These are phyloP conservation scores for Peromyscus leucopus DNA, from an alignment of 2,113 vertebrate genomes.

Conservation along the genomic window DNA sequence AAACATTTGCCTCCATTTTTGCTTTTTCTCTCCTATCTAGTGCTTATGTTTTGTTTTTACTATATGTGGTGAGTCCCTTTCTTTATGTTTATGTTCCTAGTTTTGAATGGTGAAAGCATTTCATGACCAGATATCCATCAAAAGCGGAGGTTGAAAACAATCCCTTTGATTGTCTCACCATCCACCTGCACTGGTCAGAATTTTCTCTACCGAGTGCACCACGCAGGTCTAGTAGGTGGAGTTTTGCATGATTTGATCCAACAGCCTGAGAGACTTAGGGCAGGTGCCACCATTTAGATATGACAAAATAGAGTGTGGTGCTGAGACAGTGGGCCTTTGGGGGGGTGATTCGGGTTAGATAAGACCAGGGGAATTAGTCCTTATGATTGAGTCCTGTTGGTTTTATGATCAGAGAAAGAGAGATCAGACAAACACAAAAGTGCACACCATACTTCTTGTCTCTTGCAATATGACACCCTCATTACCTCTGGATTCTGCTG, in stretches of 20 bases:
- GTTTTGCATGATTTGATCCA: not conserved
- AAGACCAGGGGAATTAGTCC: not conserved
- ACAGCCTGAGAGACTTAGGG: not conserved
- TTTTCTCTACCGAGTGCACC: not conserved
- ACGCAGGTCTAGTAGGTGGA: not conserved
- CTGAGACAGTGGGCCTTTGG: not conserved
- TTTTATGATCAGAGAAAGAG: not conserved
- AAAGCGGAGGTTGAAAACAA: not conserved
- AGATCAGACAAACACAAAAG: not conserved
- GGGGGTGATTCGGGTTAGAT: not conserved
- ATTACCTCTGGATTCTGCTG: not conserved
- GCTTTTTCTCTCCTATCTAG: not conserved
- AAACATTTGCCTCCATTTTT: slow-evolving; percentile 27
- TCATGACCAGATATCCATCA: slow-evolving; percentile 33
- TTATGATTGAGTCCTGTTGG: not conserved
- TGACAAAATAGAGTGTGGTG: not conserved
- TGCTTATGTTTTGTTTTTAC: not conserved
- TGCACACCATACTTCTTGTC: too few species aligned
- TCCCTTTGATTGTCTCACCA: not conserved
- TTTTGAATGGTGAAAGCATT: slow-evolving; percentile 45
- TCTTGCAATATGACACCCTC: not conserved
- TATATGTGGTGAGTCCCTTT: not conserved
- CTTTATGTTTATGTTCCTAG: not conserved
- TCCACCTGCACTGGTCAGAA: not conserved
- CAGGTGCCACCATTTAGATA: not conserved